These are phyloP conservation scores for Darevskia nairensis DNA, from an alignment of 2,797 vertebrate genomes.

Conservation along the genomic window DNA sequence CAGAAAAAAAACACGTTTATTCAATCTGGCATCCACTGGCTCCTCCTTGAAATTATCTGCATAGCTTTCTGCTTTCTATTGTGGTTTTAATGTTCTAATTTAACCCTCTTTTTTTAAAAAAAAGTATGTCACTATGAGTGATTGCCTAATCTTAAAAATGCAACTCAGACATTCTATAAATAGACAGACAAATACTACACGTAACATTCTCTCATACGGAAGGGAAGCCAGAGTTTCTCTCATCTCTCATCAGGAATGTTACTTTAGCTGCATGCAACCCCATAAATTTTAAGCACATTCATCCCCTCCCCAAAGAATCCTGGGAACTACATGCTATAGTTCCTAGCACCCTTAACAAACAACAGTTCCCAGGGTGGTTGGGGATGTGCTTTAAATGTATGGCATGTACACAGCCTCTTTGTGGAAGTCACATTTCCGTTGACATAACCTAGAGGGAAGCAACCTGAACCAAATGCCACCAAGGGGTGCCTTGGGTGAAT, in stretches of 20 bases:
- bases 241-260: neutral
- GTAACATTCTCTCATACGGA: neutral
- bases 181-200: neutral
- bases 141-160: neutral
- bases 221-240: neutral
- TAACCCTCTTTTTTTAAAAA: neutral
- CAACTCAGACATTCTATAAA: neutral
- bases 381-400: too few relatives aligned
- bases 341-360: too few relatives aligned
- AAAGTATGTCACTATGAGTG: neutral
- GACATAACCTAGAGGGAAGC: neutral
- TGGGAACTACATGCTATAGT: too few relatives aligned
- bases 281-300: too few relatives aligned
- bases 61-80: neutral
- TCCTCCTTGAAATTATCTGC: neutral
- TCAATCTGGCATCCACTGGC: neutral
- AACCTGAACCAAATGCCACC: neutral
- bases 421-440: neutral
- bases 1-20: neutral
- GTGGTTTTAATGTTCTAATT: neutral
- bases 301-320: too few relatives aligned
- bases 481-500: neutral
- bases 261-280: neutral
- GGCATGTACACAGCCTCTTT: too few relatives aligned
- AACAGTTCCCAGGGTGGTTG: too few relatives aligned